Conservation (phyloP, 2,113 vertebrate genomes). For the Recurvirostra avosetta region DNA sequence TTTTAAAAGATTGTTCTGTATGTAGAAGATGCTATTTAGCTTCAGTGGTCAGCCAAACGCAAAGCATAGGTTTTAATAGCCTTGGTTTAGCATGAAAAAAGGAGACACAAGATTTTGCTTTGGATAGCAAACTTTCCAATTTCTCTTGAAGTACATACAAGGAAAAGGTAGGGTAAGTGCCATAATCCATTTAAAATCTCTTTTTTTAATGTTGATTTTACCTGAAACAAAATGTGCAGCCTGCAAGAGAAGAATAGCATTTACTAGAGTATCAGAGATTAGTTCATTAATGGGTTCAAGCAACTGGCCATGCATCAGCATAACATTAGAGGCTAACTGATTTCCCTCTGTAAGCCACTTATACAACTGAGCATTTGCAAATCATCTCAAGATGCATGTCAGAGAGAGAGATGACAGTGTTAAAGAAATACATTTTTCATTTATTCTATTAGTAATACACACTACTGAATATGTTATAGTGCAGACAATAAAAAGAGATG, state of each 20-base stretch:
- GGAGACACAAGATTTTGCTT: not conserved
- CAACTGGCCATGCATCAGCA: conserved; percentile 66
- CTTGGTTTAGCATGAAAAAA: not conserved
- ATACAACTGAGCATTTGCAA: conserved; percentile 55
- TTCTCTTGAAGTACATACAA: not conserved
- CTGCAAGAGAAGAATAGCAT: conserved; percentile 6
- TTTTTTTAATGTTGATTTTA: conserved; percentile 50
- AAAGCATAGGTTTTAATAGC: not conserved
- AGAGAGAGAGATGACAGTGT: conserved; percentile 54
- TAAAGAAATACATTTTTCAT: conserved; percentile 68
- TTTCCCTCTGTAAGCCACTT: conserved; percentile 61
- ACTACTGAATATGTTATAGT: conserved; percentile 9
- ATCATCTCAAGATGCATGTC: conserved; percentile 62
- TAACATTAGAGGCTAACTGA: conserved; percentile 68
- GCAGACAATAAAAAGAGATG: not conserved
- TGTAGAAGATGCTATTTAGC: not conserved
- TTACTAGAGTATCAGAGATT: conserved; percentile 61
- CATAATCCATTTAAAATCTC: conserved; percentile 1
- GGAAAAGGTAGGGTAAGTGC: not conserved
- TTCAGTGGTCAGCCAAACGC: not conserved
- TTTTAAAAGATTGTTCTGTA: conserved; percentile 2
- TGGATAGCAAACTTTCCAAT: not conserved
- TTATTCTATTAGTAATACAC: conserved; percentile 61
- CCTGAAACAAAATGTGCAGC: conserved; percentile 37
- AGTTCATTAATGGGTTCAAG: conserved; percentile 68